Evolutionary conservation across 1,140 invertebrate genomes (phyloP), one percentile per base, ranked within the genome.

Genomic region (Aricia agestis): DNA sequence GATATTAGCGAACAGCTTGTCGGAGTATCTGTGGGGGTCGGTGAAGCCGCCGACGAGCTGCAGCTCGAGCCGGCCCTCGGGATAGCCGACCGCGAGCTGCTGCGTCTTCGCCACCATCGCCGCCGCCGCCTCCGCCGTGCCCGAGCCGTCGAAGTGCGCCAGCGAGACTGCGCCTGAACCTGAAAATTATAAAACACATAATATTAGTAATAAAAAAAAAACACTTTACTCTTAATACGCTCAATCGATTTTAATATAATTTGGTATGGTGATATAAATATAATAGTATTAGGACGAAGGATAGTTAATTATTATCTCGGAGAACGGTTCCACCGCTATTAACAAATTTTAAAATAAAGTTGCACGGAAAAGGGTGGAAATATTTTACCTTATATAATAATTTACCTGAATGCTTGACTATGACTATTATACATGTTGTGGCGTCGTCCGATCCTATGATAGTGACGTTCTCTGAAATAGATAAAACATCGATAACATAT

Each of bases 381-480:
- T 25, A 25, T 25, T 25, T 25, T 25, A n/a, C n/a, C 25, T 25
- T n/a, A n/a, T n/a, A n/a, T 32, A 32, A 36, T 6, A 36, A 36
- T 9, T 36, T 36, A 98, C 97, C 97, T 86, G 97, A 96, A 94
- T 98, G 97, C 86, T 97, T 94, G 41, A 98, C 93, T 68, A 98
- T 94, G 65, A 97, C 95, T 82, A 98, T 97, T 81, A 98, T 95
- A 92, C 97, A 99, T 69, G 97, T 98, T 75, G 98, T 98, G 76
- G 96, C 95, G 92, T 98, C 98, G 87, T 99, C 98, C 72, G 97
- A 97, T 70, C 98, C 98, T 70, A 99, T 93, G 75, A 98, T 96
- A 85, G 92, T 96, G 58, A 98, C 95, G 85, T 97, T 97, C 93
- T 97, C 95, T 97, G 92, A 94, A 94, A 80, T 82, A 72, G 82